phyloP scores from a whole-genome alignment of 2,888 invertebrate species.

The Pycnomerus fuliginosus region DNA sequence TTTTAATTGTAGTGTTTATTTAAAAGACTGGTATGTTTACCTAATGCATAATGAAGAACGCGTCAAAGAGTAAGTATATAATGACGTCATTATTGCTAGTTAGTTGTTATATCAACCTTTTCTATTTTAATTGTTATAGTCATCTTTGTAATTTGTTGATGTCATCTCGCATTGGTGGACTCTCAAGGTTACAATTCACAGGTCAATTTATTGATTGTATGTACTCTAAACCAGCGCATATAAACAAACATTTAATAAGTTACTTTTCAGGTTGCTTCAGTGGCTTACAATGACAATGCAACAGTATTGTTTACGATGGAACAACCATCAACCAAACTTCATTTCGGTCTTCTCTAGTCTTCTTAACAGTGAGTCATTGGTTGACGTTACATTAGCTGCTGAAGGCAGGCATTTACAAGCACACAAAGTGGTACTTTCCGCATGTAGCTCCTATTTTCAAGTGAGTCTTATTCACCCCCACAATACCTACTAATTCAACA shows the following conservation, averaged over 20 bases:
- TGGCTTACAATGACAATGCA: slow-evolving; percentile 48
- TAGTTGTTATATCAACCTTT: slow-evolving; percentile 32
- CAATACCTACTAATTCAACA: slow-evolving; percentile 4
- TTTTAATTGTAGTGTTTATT: slow-evolving; percentile 38
- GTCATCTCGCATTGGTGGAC: slow-evolving; percentile 41
- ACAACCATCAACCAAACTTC: slow-evolving; percentile 92
- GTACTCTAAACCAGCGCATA: slow-evolving; percentile 34
- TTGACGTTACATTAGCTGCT: slow-evolving; percentile 88
- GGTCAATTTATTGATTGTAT: slow-evolving; percentile 45
- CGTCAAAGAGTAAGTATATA: slow-evolving; percentile 13
- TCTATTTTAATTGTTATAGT: slow-evolving; percentile 31
- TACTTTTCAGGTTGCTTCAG: too few relatives aligned
- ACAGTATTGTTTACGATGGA: slow-evolving; percentile 69
- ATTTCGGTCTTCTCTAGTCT: slow-evolving; percentile 85
- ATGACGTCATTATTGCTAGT: slow-evolving; percentile 30
- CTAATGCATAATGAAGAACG: slow-evolving; percentile 22
- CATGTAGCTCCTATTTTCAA: slow-evolving; percentile 93
- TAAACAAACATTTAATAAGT: too few relatives aligned
- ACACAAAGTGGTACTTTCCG: slow-evolving; percentile 86
- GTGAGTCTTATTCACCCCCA: slow-evolving; percentile 51
- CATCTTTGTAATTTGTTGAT: slow-evolving; percentile 38
- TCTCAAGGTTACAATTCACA: slow-evolving; percentile 46
- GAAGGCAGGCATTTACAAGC: slow-evolving; percentile 86
- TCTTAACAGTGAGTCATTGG: slow-evolving; percentile 78
- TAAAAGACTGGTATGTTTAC: slow-evolving; percentile 24